Evolutionary conservation across 1,140 invertebrate genomes (phyloP).

Genomic region (Dinoponera quadriceps): DNA sequence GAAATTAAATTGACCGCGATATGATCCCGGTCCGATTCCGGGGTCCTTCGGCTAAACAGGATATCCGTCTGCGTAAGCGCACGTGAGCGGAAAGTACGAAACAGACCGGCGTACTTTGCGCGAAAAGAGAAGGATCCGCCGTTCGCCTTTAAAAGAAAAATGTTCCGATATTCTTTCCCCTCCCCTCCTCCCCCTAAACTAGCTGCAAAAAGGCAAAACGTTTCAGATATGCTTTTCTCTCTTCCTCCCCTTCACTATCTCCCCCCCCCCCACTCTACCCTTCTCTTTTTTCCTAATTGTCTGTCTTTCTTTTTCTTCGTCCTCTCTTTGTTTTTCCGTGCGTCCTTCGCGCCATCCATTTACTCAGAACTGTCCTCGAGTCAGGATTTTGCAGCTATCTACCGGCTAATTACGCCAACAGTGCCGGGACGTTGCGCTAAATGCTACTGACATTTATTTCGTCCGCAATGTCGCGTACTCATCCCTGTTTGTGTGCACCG

Average conservation of each 20-base stretch:
- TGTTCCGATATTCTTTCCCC: conserved; percentile 45
- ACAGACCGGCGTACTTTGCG: conserved; percentile 50
- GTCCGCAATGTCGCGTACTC: not conserved
- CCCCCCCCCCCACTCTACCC: not conserved
- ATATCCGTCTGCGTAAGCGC: conserved; percentile 51
- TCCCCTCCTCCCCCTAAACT: not conserved
- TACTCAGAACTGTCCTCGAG: conserved; percentile 43
- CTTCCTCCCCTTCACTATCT: not conserved
- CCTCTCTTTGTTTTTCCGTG: not conserved
- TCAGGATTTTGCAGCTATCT: conserved; percentile 40
- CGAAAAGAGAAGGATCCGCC: not conserved
- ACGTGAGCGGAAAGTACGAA: conserved; percentile 66
- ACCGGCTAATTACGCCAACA: conserved; percentile 49
- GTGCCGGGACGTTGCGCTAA: conserved; percentile 32
- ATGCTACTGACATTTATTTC: conserved; percentile 38
- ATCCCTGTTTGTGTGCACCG: not conserved
- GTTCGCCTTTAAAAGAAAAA: conserved; percentile 27
- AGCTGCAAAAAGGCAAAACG: conserved; percentile 56
- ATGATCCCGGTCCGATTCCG: conserved; percentile 42
- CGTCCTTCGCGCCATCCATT: conserved; percentile 31
- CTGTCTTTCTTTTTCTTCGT: not conserved
- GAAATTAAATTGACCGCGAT: conserved; percentile 67
- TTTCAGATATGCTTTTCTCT: conserved; percentile 23
- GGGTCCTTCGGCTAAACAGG: conserved; percentile 38
- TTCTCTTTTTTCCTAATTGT: conserved; percentile 10